phyloP scores from a whole-genome alignment of 2,888 invertebrate genomes.

The Drosophila histrio region DNA sequence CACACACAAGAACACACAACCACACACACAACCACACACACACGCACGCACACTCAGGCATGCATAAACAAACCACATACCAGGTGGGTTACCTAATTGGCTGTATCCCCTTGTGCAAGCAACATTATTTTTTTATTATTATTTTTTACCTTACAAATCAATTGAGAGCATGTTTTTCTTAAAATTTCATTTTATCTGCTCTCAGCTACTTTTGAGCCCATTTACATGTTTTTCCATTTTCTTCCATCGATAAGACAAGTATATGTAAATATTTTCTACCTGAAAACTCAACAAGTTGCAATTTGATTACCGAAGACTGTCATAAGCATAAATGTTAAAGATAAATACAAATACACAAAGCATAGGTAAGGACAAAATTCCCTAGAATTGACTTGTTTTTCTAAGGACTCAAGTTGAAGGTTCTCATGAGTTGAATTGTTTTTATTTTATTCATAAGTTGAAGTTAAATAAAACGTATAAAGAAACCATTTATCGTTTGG shows the following conservation, averaged over 20 bases:
- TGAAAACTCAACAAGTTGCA: conserved; percentile 1
- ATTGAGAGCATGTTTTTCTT: conserved; percentile 56
- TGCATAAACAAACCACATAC: conserved; percentile 52
- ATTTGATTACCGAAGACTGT: conserved; percentile 3
- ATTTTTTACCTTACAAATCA: conserved; percentile 53
- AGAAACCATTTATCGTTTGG: background rate
- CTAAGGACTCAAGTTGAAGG: conserved; percentile 6
- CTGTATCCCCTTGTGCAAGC: conserved; percentile 37
- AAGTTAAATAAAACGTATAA: background rate
- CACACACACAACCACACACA: conserved; percentile 2
- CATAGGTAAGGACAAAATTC: background rate
- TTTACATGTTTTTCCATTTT: conserved; percentile 4
- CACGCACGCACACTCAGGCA: background rate
- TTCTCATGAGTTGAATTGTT: background rate
- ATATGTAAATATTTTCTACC: conserved; percentile 10
- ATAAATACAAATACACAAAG: background rate
- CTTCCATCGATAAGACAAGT: background rate
- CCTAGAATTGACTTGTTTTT: background rate
- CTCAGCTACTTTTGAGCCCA: conserved; percentile 13
- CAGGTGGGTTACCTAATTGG: conserved; percentile 54
- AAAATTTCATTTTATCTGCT: conserved; percentile 51
- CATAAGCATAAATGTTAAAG: background rate
- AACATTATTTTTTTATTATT: too few species aligned
- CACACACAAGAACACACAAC: conserved; percentile 7
- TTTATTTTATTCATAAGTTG: background rate